Base-by-base conservation (phyloP, 2,888 invertebrate genomes). In the Rhamnusium bicolor region DNA sequence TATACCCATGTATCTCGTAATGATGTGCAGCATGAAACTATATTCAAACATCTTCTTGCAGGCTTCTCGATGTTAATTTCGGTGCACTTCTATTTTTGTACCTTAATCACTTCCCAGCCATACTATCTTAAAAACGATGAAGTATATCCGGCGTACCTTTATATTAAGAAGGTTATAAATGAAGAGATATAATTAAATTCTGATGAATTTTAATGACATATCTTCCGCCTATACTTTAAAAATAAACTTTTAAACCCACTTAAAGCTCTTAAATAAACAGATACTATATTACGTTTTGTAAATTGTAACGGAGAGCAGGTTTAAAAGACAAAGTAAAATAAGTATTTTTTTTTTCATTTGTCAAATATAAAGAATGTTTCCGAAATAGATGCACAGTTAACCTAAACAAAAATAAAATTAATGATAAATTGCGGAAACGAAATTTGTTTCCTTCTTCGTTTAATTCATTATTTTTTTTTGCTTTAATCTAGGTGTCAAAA, bases 211-310 rank as follows among this genome's bases (percentile, higher is more conserved):
- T 16, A 18, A 27, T 58, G 32, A 60, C 58, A 60, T 18, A 18
- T 18, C 58, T 60, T 60, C 58, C 32, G 32, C 32, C 29, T 60
- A 54, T 21, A 32, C 16, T 60, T 60, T 60, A 32, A 60, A 60
- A 60, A 60, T 60, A 60, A 24, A 56, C 27, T 16, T n/a, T 40
- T n/a, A 40, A 10, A n/a, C 4, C n/a, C n/a, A 40, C 32, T 40
- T 40, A 40, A 40, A 12, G 24, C 24, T 2, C n/a, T n/a, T 1
- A n/a, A n/a, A 40, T 14, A 40, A n/a, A 32, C n/a, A 40, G 12
- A n/a, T n/a, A 40, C 12, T 40, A n/a, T 40, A n/a, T 40, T 4
- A 1, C 40, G 40, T 40, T 40, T 40, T 40, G 40, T 10, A 40
- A 40, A 2, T 40, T n/a, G n/a, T 4, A 2, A 40, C 10, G 4